These are phyloP conservation scores for Otolemur crassicaudatus DNA, from an alignment of 2,797 vertebrate genomes.

Conservation along the genomic window DNA sequence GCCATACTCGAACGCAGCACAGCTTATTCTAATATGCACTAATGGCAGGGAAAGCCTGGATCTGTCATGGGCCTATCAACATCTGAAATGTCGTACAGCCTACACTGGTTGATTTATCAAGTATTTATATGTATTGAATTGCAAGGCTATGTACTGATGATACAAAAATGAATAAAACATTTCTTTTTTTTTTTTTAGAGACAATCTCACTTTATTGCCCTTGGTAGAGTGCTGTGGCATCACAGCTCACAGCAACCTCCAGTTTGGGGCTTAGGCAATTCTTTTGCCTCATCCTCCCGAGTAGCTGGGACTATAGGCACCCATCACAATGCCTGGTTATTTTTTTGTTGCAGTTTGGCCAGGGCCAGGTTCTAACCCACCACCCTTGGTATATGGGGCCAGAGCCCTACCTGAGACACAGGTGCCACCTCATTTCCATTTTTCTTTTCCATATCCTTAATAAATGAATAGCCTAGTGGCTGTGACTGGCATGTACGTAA, in stretches of 20 bases:
- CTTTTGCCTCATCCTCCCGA: no score
- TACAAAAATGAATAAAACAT: constrained; percentile 12
- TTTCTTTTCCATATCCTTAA: background rate
- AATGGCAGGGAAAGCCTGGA: background rate
- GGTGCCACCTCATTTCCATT: background rate
- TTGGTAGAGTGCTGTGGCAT: no score
- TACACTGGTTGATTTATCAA: background rate
- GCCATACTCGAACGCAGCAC: background rate
- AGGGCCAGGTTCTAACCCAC: no score
- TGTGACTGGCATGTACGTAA: background rate
- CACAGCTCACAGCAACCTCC: no score
- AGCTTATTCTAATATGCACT: background rate
- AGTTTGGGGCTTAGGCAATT: no score
- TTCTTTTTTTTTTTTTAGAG: background rate
- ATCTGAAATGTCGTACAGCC: background rate
- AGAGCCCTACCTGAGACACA: no score
- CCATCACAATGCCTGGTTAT: no score
- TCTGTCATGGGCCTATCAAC: background rate
- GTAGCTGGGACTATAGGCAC: no score
- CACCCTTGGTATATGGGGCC: no score
- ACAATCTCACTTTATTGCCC: no score
- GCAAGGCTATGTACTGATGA: background rate
- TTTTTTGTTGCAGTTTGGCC: no score
- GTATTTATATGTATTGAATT: constrained; percentile 13
- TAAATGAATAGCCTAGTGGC: background rate